Conservation (phyloP, 2,888 invertebrate species). For the Hemistola chrysoprasaria region DNA sequence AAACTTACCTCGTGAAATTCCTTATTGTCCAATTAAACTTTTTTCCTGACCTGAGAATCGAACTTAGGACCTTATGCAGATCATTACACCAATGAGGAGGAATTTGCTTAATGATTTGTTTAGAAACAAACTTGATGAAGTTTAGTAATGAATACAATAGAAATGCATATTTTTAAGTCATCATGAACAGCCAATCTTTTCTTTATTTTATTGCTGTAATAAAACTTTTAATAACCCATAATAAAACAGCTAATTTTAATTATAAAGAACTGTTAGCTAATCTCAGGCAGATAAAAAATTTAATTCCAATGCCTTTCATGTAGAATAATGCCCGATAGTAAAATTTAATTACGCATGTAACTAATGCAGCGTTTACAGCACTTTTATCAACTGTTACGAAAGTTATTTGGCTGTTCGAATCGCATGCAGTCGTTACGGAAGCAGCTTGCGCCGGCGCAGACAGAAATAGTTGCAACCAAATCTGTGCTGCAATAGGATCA, state of each 20-base stretch:
- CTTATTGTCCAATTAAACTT: no score
- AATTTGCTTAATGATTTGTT: no score
- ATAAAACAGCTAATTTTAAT: background rate
- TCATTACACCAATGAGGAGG: no score
- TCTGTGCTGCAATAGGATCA: slow-evolving; percentile 19
- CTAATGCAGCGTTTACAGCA: slow-evolving; percentile 32
- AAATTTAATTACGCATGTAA: slow-evolving; percentile 23
- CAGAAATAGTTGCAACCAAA: slow-evolving; percentile 25
- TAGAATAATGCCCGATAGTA: slow-evolving; percentile 16
- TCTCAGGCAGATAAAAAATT: slow-evolving; percentile 18
- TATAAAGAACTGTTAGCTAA: slow-evolving; percentile 17
- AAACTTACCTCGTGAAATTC: no score
- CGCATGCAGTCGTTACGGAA: slow-evolving; percentile 37
- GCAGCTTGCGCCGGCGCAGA: slow-evolving; percentile 25
- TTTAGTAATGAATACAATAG: no score
- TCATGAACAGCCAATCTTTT: no score
- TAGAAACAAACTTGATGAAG: no score
- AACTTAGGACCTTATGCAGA: no score
- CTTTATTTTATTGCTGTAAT: no score
- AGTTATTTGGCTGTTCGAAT: slow-evolving; percentile 36
- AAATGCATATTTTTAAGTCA: no score
- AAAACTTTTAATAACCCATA: slow-evolving; percentile 7
- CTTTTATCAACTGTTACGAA: slow-evolving; percentile 46
- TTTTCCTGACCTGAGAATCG: no score
- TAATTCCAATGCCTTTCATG: slow-evolving; percentile 16